Evolutionary conservation across 2,888 invertebrate genomes (phyloP).

Genomic region (Micoletzkya japonica): DNA sequence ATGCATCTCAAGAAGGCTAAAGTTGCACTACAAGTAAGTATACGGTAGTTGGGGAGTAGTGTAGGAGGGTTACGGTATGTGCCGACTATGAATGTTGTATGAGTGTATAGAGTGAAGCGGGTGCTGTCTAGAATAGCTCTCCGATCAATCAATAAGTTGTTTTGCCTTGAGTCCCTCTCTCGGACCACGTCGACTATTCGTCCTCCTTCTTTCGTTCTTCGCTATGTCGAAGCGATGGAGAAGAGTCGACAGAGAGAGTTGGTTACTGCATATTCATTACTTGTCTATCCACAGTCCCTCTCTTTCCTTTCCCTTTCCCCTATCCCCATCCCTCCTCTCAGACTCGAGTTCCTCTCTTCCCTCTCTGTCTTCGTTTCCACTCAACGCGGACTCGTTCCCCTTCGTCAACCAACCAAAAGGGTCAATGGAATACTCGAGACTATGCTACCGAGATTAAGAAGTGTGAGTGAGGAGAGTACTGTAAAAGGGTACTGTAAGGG

Average conservation of each 20-base stretch:
- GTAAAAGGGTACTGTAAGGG: too few species aligned
- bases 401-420: background rate
- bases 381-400: background rate
- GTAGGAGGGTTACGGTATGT: slow-evolving; percentile 7
- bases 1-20: background rate
- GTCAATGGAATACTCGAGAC: background rate
- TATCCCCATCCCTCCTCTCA: background rate
- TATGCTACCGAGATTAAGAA: background rate
- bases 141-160: background rate
- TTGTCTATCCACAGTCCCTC: background rate
- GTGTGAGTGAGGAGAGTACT: background rate
- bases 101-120: background rate
- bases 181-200: slow-evolving; percentile 6
- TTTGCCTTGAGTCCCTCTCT: slow-evolving; percentile 5
- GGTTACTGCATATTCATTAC: background rate
- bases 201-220: slow-evolving; percentile 7
- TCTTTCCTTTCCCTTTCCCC: background rate
- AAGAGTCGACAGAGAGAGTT: slow-evolving; percentile 15
- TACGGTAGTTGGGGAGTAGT: too few species aligned
- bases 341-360: slow-evolving; percentile 17
- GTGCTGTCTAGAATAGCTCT: too few species aligned
- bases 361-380: slow-evolving; percentile 6
- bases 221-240: slow-evolving; percentile 26
- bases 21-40: background rate
- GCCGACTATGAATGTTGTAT: too few species aligned